Evolutionary conservation across 2,888 invertebrate species (phyloP), one percentile per base, ranked within the genome.

Genomic region (Asteroscopus sphinx): DNA sequence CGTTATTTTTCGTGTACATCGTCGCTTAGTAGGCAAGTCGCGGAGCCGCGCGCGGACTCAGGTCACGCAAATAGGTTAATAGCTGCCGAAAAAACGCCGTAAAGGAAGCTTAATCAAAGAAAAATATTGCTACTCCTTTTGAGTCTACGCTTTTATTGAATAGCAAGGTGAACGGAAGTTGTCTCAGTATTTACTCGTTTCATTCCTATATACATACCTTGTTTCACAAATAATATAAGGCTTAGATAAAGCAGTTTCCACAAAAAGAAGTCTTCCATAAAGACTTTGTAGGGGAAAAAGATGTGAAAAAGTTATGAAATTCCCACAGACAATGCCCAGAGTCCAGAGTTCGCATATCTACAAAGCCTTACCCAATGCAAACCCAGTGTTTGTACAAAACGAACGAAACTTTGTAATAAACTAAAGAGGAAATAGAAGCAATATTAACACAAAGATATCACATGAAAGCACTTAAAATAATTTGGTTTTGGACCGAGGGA

Each of bases 51-150:
- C 77, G 60, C 71, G 75, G 68, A 75, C 79, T 69, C 81, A 77
- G 87, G 89, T 88, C 89, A 87, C 88, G 87, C 86, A 89, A 88
- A 88, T 87, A 85, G 87, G 89, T 88, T 88, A 87, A 89, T 85
- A 84, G 85, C 86, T 67, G 69, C 79, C 83, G 77, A 87, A 87
- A 87, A 76, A 84, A 69, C 76, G 78, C 78, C 76, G 77, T 79
- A 80, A 84, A 84, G 83, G 83, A 83, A 84, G 79, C 77, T 82
- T 84, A 87, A 86, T 86, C 86, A 85, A 85, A 84, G 82, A 84
- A 85, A 87, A 86, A 85, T 85, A 84, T 81, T 79, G 76, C 80
- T 77, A 73, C 77, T 81, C 75, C 79, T 81, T 85, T 86, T 74
- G 77, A 83, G 68, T 69, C 58, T 57, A 67, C 71, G 74, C 69